Conservation (phyloP, 2,888 invertebrate genomes). For the Aelia acuminata region DNA sequence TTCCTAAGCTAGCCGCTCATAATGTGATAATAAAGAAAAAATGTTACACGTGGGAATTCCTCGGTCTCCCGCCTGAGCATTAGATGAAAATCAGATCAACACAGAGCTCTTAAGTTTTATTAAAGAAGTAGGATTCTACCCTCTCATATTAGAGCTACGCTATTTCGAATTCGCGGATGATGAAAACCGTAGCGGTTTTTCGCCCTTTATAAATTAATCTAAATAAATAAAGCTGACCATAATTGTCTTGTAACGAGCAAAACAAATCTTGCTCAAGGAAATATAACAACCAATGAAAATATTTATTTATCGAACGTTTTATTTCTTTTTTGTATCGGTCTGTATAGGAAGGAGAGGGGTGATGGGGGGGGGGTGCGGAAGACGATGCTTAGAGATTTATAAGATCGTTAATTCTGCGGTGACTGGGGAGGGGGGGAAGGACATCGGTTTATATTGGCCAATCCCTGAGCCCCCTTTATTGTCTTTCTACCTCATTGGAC, state of each 20-base stretch:
- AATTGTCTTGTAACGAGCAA: background rate
- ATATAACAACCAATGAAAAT: background rate
- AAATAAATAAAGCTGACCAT: too few relatives aligned
- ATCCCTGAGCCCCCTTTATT: background rate
- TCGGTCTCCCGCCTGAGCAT: too few relatives aligned
- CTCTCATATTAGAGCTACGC: too few relatives aligned
- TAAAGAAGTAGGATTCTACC: too few relatives aligned
- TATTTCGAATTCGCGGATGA: too few relatives aligned
- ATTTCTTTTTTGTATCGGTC: constrained; percentile 4
- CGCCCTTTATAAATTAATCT: too few relatives aligned
- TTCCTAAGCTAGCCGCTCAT: too few relatives aligned
- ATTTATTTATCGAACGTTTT: constrained; percentile 13
- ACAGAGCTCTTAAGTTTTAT: too few relatives aligned
- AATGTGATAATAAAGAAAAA: too few relatives aligned
- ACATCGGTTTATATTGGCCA: constrained; percentile 25
- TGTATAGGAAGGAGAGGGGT: background rate
- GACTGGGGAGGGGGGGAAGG: background rate
- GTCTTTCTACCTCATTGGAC: constrained; percentile 36
- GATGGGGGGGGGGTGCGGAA: background rate
- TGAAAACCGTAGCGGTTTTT: too few relatives aligned
- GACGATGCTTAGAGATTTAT: background rate
- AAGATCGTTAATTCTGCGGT: constrained; percentile 37
- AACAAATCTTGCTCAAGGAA: background rate
- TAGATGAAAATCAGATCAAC: too few relatives aligned
- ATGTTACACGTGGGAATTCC: too few relatives aligned